Base-by-base conservation (phyloP, 1,140 invertebrate species). In the Batillaria attramentaria region DNA sequence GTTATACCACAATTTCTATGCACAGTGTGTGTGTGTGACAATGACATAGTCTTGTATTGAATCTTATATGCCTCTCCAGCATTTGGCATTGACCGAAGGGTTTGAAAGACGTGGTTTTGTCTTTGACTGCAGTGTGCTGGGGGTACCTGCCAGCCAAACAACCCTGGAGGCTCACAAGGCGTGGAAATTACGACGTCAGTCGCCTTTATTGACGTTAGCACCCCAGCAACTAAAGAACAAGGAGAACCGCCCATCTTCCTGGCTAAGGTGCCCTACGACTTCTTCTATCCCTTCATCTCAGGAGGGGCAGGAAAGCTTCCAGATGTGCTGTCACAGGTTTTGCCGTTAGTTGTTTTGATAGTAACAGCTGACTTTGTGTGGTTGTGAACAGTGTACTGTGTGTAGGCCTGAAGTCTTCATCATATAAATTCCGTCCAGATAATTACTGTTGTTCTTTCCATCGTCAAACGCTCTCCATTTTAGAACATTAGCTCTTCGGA, bases 241-340 rank as follows among this genome's bases (percentile, higher is more conserved):
- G 93, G 93, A 33, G 91, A 92, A 77, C 92, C 92, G 35, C 93
- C 94, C 46, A 92, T 93, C 66, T 91, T 94, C 76, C 92, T 94
- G 78, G 91, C 94, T 50, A 92, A 92, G 85, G 89, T 95, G 18
- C 94, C 94, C 3, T 91, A 92, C 73, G 94, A 95, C 86, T 95
- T 95, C 86, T 95, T 95, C 87, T 95, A 95, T 88, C 94, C 94
- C 41, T 95, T 95, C 77, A 75, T 75, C 54, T 62, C 73, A 42
- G 73, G 73, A 62, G 57, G 57, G 2, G 33, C 57, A 62, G 57
- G 57, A 60, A 24, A n/a, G 39, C 16, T 33, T 70, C n/a, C n/a
- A 41, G 39, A 10, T 41, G 68, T 20, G 68, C 24, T 54, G 3
- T 54, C n/a, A n/a, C 50, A 54, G 1, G 50, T 54, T n/a, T 54